phyloP scores from a whole-genome alignment of 2,797 vertebrate genomes.

The Betta splendens region DNA sequence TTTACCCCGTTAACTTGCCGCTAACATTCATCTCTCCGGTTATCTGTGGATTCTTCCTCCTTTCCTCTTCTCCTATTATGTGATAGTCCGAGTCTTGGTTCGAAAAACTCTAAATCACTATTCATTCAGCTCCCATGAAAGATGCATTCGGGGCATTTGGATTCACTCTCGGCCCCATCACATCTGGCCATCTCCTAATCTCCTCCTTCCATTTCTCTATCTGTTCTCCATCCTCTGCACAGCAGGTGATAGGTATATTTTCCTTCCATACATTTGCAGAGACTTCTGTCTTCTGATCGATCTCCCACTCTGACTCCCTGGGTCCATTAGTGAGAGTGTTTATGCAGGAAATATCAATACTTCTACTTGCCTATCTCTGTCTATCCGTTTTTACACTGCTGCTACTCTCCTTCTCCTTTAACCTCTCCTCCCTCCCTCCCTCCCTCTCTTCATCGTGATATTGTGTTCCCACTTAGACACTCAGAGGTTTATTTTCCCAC shows the following conservation, averaged over 20 bases:
- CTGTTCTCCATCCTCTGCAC: conserved; percentile 24
- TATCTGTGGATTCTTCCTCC: conserved; percentile 37
- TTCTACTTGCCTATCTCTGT: conserved; percentile 32
- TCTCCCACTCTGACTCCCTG: conserved; percentile 43
- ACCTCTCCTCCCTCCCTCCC: conserved; percentile 26
- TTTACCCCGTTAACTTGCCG: conserved; percentile 37
- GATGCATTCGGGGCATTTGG: conserved; percentile 72
- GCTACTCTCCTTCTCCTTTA: conserved; percentile 16
- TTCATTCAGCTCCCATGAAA: conserved; percentile 75
- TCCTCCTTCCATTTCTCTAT: conserved; percentile 35
- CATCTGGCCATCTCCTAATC: conserved; percentile 52
- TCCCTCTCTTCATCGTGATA: conserved; percentile 34
- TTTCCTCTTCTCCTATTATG: conserved; percentile 41
- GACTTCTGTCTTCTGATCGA: conserved; percentile 66
- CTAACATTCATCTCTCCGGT: conserved; percentile 56
- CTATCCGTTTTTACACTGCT: conserved; percentile 29
- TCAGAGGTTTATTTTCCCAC: conserved; percentile 42
- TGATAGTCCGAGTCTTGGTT: conserved; percentile 33
- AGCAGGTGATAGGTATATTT: conserved; percentile 72
- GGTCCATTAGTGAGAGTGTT: conserved; percentile 71
- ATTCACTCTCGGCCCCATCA: conserved; percentile 53
- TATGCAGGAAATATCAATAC: conserved; percentile 72
- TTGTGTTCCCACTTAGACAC: conserved; percentile 35
- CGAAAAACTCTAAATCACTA: conserved; percentile 72
- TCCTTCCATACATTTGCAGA: conserved; percentile 65